These are phyloP conservation scores for Zeuzera pyrina DNA, from an alignment of 2,888 invertebrate genomes.

Conservation along the genomic window DNA sequence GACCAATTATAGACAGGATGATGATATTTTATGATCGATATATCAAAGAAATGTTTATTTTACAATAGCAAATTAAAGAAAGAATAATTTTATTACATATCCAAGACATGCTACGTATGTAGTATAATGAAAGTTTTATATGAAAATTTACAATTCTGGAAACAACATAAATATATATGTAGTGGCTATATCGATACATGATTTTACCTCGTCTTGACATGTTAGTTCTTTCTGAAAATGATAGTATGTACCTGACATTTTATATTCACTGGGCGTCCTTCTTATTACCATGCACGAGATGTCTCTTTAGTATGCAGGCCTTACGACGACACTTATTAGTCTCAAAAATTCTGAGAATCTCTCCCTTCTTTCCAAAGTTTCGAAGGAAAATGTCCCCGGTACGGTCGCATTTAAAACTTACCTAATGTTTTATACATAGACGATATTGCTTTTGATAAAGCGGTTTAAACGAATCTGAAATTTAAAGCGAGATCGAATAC, in stretches of 20 bases:
- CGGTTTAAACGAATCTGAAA: conserved; percentile 67
- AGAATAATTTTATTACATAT: no score
- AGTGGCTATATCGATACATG: no score
- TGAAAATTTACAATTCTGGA: no score
- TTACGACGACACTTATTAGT: conserved; percentile 63
- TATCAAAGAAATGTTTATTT: no score
- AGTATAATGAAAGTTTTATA: no score
- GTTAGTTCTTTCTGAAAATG: no score
- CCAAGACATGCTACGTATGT: no score
- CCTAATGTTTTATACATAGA: conserved; percentile 67
- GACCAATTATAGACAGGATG: conserved; percentile 41
- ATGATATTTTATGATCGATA: no score
- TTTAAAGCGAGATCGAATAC: conserved; percentile 67
- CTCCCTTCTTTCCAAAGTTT: conserved; percentile 42
- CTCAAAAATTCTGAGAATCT: conserved; percentile 63
- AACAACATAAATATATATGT: no score
- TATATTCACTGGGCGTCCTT: conserved; percentile 56
- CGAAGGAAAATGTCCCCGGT: conserved; percentile 45
- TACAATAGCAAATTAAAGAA: no score
- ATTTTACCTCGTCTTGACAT: no score
- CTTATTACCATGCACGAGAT: conserved; percentile 60
- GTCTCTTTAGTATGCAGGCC: conserved; percentile 64
- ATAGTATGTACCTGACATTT: conserved; percentile 49
- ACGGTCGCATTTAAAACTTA: conserved; percentile 55
- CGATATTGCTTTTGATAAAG: conserved; percentile 71